Base-by-base conservation (phyloP, 2,113 vertebrate species). In the Galeopterus variegatus region DNA sequence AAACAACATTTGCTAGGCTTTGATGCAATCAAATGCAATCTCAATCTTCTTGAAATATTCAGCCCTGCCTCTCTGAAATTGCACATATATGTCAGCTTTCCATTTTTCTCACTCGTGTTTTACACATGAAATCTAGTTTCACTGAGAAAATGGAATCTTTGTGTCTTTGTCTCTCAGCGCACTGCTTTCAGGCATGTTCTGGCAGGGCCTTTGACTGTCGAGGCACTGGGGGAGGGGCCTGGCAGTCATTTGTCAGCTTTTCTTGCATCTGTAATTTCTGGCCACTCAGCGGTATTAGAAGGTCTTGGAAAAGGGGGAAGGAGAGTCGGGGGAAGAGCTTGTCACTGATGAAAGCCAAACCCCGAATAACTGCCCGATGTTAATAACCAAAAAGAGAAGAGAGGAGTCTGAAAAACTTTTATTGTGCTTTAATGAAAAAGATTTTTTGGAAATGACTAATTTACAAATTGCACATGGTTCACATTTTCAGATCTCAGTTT, bases 81-180 rank as follows among this genome's bases (percentile, higher is more conserved):
- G 69, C 62, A 89, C 85, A 88, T 84, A 58, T 2, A 60, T 97
- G 97, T 97, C 97, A 93, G 67, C 58, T 65, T 94, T 92, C 96
- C 82, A 36, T 98, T 98, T 97, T 98, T 98, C 96, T 98, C 76
- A 77, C 88, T 48, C 1, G 98, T 79, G 98, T 96, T 98, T 97
- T 97, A 86, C 98, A 98, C 96, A 94, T 94, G 84, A 98, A 98
- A 97, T 94, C 96, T 97, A 33, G 98, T 98, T 98, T 98, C 98
- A 73, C 95, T 41, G 96, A 97, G 98, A 97, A 99, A 98, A 97
- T 98, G 97, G 97, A 95, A 98, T 98, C 99, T 99, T 99, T 99
- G 99, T 99, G 99, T 98, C 99, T 99, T 99, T 99, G 99, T 99
- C 99, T 99, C 97, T 93, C 97, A 83, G 79, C 98, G 98, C 93